Conservation (phyloP, 1,140 invertebrate species). For the Diuraphis noxia region DNA sequence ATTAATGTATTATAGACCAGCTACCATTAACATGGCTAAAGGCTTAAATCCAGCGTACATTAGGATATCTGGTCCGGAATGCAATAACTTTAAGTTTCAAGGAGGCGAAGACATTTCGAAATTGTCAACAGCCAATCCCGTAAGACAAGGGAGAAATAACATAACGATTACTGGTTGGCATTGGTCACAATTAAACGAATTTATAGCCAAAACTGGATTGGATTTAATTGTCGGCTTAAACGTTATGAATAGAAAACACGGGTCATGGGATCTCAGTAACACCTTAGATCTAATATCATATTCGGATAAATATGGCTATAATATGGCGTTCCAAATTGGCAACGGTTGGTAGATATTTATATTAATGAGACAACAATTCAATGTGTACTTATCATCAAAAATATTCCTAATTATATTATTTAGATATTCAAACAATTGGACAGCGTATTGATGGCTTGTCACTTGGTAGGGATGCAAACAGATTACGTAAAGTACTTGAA, state of each 20-base stretch:
- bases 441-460: conserved; percentile 57
- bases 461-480: conserved; percentile 63
- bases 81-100: conserved; percentile 42
- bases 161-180: conserved; percentile 41
- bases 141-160: conserved; percentile 19
- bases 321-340: conserved; percentile 68
- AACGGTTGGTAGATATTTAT: conserved; percentile 62
- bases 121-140: background rate
- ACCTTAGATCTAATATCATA: conserved; percentile 64
- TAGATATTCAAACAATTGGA: conserved; percentile 1
- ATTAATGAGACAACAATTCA: background rate
- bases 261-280: conserved; percentile 64
- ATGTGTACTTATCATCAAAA: background rate
- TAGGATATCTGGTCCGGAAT: conserved; percentile 30
- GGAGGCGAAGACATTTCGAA: background rate
- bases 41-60: conserved; percentile 20
- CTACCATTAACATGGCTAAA: conserved; percentile 49
- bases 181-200: conserved; percentile 59
- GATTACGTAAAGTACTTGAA: conserved; percentile 65
- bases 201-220: conserved; percentile 59
- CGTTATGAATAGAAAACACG: conserved; percentile 49
- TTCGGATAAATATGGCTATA: conserved; percentile 64
- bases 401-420: background rate
- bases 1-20: conserved; percentile 16
- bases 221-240: conserved; percentile 59